Evolutionary conservation across 2,888 invertebrate genomes (phyloP), one percentile per base, ranked within the genome.

Genomic region (Fragum whitleyi): DNA sequence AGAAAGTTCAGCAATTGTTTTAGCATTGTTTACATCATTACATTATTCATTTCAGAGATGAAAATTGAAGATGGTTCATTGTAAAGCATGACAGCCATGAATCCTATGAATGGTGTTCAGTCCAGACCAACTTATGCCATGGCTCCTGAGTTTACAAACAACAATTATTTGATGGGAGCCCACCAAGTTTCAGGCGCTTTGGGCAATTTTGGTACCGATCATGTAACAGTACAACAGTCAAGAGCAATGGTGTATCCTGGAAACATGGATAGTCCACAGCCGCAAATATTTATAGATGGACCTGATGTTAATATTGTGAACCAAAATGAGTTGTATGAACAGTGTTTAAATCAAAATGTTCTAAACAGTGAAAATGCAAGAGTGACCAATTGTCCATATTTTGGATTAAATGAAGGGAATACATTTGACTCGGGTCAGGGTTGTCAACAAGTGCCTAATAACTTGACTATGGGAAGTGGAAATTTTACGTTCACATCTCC

Each of bases 401-500:
- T 16, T 9, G 14, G 7, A 9, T 47, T 47, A 47, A 47, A 5
- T 47, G 47, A 47, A 5, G 47, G 19, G n/a, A 14, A 5, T 47
- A 9, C 47, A 19, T 14, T 47, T 19, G 16, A 47, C 14, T 47
- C 47, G 2, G 47, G 16, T 9, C 47, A 19, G 14, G 16, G 3
- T 47, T 47, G 14, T n/a, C n/a, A 36, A 5, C 65, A 65, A 65
- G 65, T 65, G 65, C 42, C 65, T 36, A 65, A 65, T 42, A 65
- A 42, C 23, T 42, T 42, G 42, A 65, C 65, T 23, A 42, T 65
- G 19, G 65, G 65, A 42, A 36, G 65, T 39, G 65, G 65, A 19
- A 78, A 73, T 23, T 84, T 84, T 53, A 84, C 84, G 26, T 84
- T 84, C 29, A 84, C 84, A 3, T 76, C 84, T 7, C 84, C 84